A percentile compares a stretch with the other conserved stretches of the same genome.
Evolutionary conservation across 2,113 vertebrate species (phyloP).

Genomic region (Leptobrachium ailaonicum): DNA sequence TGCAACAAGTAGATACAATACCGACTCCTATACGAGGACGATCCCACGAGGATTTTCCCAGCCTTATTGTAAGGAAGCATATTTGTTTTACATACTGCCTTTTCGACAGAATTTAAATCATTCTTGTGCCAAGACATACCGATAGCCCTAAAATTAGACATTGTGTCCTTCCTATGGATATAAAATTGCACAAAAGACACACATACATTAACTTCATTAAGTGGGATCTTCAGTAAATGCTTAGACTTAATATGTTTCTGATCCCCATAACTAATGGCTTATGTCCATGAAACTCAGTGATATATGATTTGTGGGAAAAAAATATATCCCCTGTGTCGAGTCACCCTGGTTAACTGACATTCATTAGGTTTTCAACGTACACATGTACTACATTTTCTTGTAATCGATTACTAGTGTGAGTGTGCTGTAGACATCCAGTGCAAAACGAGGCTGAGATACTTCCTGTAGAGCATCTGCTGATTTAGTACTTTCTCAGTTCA

Average conservation of each 20-base stretch:
- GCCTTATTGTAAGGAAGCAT: not conserved
- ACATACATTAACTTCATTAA: slow-evolving; percentile 39
- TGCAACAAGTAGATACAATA: too few species aligned
- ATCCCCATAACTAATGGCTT: slow-evolving; percentile 51
- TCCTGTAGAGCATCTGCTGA: slow-evolving; percentile 38
- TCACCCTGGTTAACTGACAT: slow-evolving; percentile 19
- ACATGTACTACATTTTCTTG: slow-evolving; percentile 2
- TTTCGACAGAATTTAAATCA: not conserved
- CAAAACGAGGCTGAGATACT: slow-evolving; percentile 46
- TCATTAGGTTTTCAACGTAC: not conserved
- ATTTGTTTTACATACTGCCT: not conserved
- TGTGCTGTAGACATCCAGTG: slow-evolving; percentile 21
- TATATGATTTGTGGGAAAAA: slow-evolving; percentile 32
- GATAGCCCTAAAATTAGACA: slow-evolving; percentile 24
- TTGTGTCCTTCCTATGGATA: slow-evolving; percentile 17
- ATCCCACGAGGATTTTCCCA: too few species aligned
- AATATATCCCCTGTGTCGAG: slow-evolving; percentile 11
- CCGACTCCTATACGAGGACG: too few species aligned
- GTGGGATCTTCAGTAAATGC: slow-evolving; percentile 37
- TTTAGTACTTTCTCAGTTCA: slow-evolving; percentile 49
- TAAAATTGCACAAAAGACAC: slow-evolving; percentile 13
- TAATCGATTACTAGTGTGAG: slow-evolving; percentile 42
- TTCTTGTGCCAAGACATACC: slow-evolving; percentile 22
- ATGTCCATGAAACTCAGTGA: slow-evolving; percentile 47
- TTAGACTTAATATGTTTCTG: slow-evolving; percentile 51